These are phyloP conservation scores for Bambusicola thoracicus DNA, from an alignment of 2,113 vertebrate genomes.

Conservation along the genomic window DNA sequence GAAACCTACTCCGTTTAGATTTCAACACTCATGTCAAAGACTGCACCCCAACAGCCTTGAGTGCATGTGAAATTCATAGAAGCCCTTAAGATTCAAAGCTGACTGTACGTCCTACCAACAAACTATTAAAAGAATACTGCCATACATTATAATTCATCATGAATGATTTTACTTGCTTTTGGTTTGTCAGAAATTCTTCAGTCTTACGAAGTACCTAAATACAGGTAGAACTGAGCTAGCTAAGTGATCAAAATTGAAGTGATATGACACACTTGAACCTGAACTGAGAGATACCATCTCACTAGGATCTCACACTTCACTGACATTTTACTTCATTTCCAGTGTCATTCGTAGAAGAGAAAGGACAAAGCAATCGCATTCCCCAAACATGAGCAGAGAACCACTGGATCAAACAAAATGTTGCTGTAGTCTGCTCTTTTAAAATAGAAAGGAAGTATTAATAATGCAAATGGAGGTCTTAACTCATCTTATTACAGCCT, in stretches of 20 bases:
- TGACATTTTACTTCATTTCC: neutral
- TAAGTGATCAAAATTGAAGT: neutral
- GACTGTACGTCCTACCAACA: fast-evolving
- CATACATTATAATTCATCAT: neutral
- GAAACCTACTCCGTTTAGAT: neutral
- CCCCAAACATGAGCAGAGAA: neutral
- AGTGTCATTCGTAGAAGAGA: neutral
- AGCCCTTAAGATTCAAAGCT: neutral
- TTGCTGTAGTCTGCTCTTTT: neutral
- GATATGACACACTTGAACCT: neutral
- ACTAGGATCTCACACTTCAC: neutral
- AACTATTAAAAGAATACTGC: neutral
- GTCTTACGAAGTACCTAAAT: neutral
- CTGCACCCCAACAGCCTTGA: fast-evolving
- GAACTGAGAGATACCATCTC: neutral
- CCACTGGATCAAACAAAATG: fast-evolving
- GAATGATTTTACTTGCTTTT: neutral
- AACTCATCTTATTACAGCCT: neutral
- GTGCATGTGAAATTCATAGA: fast-evolving
- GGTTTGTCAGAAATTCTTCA: neutral
- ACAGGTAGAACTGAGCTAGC: neutral
- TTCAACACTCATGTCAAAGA: fast-evolving
- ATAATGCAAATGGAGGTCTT: neutral
- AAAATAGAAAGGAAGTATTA: neutral
- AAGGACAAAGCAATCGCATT: neutral